These are phyloP conservation scores for Riparia riparia DNA, from an alignment of 2,113 vertebrate genomes.

Conservation along the genomic window DNA sequence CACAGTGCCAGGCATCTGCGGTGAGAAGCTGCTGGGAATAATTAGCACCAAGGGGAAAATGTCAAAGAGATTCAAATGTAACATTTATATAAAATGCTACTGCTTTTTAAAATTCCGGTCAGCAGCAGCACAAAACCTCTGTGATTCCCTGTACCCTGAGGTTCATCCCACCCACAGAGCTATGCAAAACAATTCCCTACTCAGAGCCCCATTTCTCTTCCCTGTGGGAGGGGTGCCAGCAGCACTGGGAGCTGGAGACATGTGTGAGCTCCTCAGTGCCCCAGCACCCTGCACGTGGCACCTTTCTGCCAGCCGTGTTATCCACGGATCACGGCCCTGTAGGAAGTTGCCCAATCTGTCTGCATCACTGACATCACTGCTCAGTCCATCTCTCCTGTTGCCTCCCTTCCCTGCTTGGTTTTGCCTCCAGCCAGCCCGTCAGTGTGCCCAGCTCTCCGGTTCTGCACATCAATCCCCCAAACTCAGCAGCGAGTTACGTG, in stretches of 20 bases:
- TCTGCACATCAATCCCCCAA: too few species aligned
- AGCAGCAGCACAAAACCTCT: background rate
- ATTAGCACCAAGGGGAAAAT: background rate
- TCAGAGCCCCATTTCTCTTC: background rate
- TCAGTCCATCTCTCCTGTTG: fast-evolving
- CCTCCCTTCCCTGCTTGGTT: background rate
- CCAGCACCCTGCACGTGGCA: fast-evolving
- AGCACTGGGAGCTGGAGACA: background rate
- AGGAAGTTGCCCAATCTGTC: background rate
- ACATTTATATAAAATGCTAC: background rate
- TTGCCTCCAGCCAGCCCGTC: background rate
- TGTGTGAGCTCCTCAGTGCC: fast-evolving
- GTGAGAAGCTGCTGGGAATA: conserved; percentile 10
- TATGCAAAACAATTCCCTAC: background rate
- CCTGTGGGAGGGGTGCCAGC: background rate
- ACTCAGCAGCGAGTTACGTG: fast-evolving
- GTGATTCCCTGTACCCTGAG: fast-evolving
- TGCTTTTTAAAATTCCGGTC: background rate
- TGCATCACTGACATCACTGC: background rate
- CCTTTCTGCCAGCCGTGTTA: background rate
- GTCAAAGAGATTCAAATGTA: background rate
- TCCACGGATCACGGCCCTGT: fast-evolving
- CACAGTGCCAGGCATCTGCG: background rate
- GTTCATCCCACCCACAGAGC: background rate
- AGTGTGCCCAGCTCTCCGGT: background rate